A percentile compares a stretch with the other conserved stretches of the same genome.
Evolutionary conservation across 2,797 vertebrate species (phyloP).

Genomic region (Cheirogaleus major): DNA sequence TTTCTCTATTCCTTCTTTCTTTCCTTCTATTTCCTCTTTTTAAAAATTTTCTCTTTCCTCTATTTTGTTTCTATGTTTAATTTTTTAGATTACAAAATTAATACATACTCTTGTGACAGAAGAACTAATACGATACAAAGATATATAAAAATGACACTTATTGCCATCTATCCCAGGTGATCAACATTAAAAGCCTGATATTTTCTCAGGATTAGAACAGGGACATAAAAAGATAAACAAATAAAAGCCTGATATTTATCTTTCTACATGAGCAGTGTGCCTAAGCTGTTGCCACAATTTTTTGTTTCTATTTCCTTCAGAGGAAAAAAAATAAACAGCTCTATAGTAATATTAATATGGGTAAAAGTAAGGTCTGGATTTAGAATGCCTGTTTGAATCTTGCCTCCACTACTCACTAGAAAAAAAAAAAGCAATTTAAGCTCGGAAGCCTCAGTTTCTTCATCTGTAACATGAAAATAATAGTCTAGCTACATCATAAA

Average conservation of each 20-base stretch:
- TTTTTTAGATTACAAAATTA: not conserved
- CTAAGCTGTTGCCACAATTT: not conserved
- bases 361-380: not conserved
- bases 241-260: not conserved
- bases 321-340: not conserved
- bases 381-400: not conserved
- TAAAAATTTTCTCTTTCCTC: not conserved
- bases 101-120: not conserved
- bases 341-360: not conserved
- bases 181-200: not conserved
- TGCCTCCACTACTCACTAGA: not conserved
- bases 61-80: not conserved
- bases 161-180: not conserved
- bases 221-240: not conserved
- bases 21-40: not conserved
- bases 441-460: not conserved
- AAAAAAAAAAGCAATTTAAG: not conserved
- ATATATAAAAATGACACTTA: too few relatives aligned
- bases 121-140: not conserved
- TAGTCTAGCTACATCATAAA: not conserved
- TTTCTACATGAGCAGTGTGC: not conserved
- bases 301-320: not conserved
- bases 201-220: not conserved
- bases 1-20: not conserved
- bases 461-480: not conserved